These are phyloP conservation scores for Ashinkailepas kermadecensis DNA, from an alignment of 2,888 invertebrate genomes.

Conservation along the genomic window DNA sequence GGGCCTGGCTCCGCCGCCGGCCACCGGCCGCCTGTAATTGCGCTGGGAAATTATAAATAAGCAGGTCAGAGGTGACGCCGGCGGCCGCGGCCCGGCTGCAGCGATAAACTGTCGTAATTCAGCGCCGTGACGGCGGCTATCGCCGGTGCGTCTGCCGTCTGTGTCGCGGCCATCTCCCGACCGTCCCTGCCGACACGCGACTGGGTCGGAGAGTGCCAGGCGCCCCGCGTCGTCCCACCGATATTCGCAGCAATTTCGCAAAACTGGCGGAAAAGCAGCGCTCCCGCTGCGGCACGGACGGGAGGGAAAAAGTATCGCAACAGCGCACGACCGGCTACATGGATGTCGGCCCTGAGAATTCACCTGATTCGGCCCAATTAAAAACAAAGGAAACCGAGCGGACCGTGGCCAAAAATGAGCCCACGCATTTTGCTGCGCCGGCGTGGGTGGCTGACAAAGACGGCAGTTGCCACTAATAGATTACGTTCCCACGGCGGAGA, in stretches of 20 bases:
- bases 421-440: neutral
- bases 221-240: neutral
- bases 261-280: neutral
- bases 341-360: constrained; percentile 5
- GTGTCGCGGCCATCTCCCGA: too few species aligned
- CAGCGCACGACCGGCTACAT: neutral
- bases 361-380: neutral
- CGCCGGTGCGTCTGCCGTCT: neutral
- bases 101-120: neutral
- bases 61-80: constrained; percentile 19
- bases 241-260: neutral
- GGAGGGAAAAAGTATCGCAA: too few species aligned
- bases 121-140: neutral
- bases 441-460: neutral
- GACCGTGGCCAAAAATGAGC: neutral
- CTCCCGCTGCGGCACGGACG: neutral
- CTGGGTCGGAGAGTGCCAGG: too few species aligned
- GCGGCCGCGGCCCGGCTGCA: neutral
- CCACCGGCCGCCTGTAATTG: neutral
- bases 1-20: neutral
- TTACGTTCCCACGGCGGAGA: neutral
- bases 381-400: constrained; percentile 5
- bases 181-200: too few species aligned
- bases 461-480: neutral
- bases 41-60: neutral